These are phyloP conservation scores for Danio kyathit DNA, from an alignment of 2,797 vertebrate species.

Conservation along the genomic window DNA sequence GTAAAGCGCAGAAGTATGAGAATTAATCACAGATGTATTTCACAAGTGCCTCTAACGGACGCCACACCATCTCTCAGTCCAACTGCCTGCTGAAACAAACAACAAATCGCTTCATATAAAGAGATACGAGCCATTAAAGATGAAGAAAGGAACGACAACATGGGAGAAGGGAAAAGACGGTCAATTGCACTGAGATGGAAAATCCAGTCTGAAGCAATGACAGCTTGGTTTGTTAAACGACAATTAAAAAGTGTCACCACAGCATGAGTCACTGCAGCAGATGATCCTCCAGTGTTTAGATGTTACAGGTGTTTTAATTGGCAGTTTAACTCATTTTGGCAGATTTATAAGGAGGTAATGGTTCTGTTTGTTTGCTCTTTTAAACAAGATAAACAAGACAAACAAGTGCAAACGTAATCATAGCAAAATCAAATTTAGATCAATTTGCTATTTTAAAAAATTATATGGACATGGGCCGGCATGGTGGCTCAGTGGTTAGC, in stretches of 20 bases:
- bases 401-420: too few species aligned
- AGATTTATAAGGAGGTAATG: background rate
- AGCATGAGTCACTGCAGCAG: slow-evolving; percentile 12
- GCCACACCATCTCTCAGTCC: slow-evolving; percentile 21
- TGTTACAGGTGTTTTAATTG: slow-evolving; percentile 9
- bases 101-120: slow-evolving; percentile 4
- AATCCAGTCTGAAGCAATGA: slow-evolving; percentile 5
- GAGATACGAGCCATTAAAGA: slow-evolving; percentile 17
- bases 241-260: slow-evolving; percentile 13
- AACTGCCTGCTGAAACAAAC: slow-evolving; percentile 31
- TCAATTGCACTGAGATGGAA: slow-evolving; percentile 23
- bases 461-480: background rate
- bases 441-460: background rate
- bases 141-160: slow-evolving; percentile 3
- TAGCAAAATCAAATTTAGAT: background rate
- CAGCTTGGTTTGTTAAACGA: slow-evolving; percentile 16
- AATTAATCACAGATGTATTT: slow-evolving; percentile 57
- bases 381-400: background rate
- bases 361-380: slow-evolving; percentile 6
- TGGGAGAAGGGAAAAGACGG: slow-evolving; percentile 8
- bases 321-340: background rate
- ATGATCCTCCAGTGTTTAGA: background rate
- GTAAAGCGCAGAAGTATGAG: slow-evolving; percentile 32
- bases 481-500: too few species aligned
- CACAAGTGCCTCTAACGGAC: slow-evolving; percentile 18